Percentiles rank a stretch among this genome's conserved stretches.
These are phyloP conservation scores for Oceanodroma leucorhoa DNA, from an alignment of 2,797 vertebrate species.

Conservation along the genomic window DNA sequence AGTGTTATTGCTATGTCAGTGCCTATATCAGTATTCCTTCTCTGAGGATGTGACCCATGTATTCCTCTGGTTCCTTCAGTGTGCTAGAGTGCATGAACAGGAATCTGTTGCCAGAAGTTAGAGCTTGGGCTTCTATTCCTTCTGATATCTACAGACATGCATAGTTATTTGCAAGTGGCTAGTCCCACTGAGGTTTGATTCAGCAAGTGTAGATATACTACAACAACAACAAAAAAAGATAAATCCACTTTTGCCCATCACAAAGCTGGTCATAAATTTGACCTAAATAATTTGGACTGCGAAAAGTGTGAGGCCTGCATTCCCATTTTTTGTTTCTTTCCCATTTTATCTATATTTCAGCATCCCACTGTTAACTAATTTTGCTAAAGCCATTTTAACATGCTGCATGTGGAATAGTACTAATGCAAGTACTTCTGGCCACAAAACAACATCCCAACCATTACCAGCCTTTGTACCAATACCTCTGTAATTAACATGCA, in stretches of 20 bases:
- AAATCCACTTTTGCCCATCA: neutral
- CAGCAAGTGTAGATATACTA: neutral
- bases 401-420: conserved; percentile 32
- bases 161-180: neutral
- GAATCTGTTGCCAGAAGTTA: neutral
- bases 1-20: neutral
- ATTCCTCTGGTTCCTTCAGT: neutral
- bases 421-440: conserved; percentile 48
- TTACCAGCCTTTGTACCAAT: conserved; percentile 29
- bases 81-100: neutral
- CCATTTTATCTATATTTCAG: neutral
- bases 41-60: neutral
- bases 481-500: conserved; percentile 46
- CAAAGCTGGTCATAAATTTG: neutral
- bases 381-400: conserved; percentile 30
- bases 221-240: neutral
- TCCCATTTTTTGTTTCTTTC: neutral
- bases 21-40: neutral
- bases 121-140: neutral
- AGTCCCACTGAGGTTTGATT: neutral
- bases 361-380: conserved; percentile 22
- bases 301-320: neutral
- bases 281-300: neutral
- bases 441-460: conserved; percentile 33
- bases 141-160: neutral